These are phyloP conservation scores for Bergia puertoricense DNA, from an alignment of 92 coral and sea anemone species.

Conservation along the genomic window DNA sequence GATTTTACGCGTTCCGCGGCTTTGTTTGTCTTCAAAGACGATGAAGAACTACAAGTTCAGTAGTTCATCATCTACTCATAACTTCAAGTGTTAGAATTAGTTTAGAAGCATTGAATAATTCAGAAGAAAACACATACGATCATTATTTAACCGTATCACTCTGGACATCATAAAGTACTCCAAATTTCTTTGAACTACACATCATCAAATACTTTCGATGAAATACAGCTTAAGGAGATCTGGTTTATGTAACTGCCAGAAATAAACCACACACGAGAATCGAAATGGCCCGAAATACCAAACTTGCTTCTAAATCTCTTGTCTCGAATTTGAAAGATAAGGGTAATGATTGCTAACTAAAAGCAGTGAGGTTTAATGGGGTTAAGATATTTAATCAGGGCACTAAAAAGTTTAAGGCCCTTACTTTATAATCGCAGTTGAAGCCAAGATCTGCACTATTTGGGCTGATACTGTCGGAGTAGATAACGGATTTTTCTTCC, in stretches of 20 bases:
- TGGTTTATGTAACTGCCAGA: slow-evolving; percentile 21
- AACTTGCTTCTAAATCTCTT: neutral
- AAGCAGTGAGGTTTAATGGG: neutral
- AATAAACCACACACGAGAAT: slow-evolving; percentile 3
- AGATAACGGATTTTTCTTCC: neutral
- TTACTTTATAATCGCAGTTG: neutral
- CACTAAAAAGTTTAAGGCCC: neutral
- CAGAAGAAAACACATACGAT: neutral
- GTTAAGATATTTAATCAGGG: neutral
- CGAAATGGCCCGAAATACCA: slow-evolving; percentile 28
- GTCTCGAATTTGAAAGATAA: slow-evolving; percentile 15
- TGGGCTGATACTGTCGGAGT: neutral
- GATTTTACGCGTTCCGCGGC: neutral
- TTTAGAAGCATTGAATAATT: neutral
- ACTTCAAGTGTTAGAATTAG: too few relatives aligned
- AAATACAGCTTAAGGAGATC: slow-evolving; percentile 18
- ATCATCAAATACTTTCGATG: slow-evolving; percentile 43
- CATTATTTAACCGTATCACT: neutral
- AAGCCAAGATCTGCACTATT: neutral
- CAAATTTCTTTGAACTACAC: slow-evolving; percentile 7
- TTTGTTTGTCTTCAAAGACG: neutral
- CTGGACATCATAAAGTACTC: neutral
- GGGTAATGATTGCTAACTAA: neutral
- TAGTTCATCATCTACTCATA: too few relatives aligned
- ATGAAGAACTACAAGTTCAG: too few relatives aligned